Evolutionary conservation across 2,113 vertebrate species (phyloP).

Genomic region (Triplophysa tibetana): DNA sequence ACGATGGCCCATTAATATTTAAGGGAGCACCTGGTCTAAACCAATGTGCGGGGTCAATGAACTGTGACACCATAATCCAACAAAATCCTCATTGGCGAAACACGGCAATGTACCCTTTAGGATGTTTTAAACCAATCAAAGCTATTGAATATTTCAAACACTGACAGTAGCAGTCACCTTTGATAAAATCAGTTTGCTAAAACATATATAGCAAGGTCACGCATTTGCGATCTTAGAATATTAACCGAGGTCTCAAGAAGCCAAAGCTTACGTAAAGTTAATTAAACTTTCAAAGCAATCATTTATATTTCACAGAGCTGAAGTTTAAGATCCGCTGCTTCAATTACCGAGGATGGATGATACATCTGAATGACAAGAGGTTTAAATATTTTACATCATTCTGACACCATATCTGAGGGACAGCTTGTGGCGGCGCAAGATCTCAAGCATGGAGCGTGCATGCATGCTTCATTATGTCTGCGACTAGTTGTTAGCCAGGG

Average conservation of each 20-base stretch:
- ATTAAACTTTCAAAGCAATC: conserved; percentile 44
- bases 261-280: conserved; percentile 39
- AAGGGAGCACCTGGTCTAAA: conserved; percentile 62
- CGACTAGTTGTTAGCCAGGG: no score
- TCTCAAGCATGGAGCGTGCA: not conserved
- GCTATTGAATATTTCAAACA: conserved; percentile 26
- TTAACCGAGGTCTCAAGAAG: conserved; percentile 20
- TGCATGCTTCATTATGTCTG: not conserved
- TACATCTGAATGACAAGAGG: conserved; percentile 19
- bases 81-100: conserved; percentile 19
- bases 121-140: conserved; percentile 54
- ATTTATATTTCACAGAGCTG: conserved; percentile 36
- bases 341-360: conserved; percentile 31
- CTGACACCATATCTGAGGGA: not conserved
- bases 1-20: conserved; percentile 68
- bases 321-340: conserved; percentile 36
- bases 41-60: conserved; percentile 66
- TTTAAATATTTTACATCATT: not conserved
- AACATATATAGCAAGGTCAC: conserved; percentile 40
- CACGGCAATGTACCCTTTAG: conserved; percentile 47
- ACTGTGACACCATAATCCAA: conserved; percentile 66
- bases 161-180: conserved; percentile 1
- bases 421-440: not conserved
- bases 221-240: conserved; percentile 27
- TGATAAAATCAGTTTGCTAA: conserved; percentile 25